Base-by-base conservation (phyloP, 2,797 vertebrate species). In the Morus bassanus region DNA sequence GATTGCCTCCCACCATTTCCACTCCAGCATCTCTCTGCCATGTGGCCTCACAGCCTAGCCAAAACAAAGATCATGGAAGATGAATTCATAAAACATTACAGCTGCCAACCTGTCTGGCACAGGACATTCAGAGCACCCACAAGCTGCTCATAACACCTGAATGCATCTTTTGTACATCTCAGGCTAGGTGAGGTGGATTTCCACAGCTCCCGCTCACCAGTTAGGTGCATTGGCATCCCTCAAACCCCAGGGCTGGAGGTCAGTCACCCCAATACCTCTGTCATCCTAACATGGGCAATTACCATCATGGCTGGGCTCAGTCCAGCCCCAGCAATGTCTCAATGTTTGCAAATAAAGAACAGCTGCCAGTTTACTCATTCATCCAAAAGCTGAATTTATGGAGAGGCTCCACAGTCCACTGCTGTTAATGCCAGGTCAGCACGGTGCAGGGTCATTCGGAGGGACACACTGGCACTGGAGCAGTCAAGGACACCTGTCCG, bases 381-480 rank as follows among this genome's bases (percentile, higher is more conserved):
- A 63, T 35, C 60, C 43, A 41, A 46, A 81, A 89, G 17, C 0
- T 39, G 70, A 67, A 35, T 70, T 63, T 61, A 28, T 10, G 33
- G 69, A 86, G 35, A 75, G 33, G 39, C 4, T 89, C 22, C 56
- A 22, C 14, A 54, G 43, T 19, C 39, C 60, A 4, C 6, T 35
- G 51, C 51, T 61, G 80, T 27, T 70, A 41, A 28, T 11, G 53
- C 31, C 67, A 69, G 68, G 41, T 22, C 50, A 80, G 50, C 0
- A 1, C 0, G 0, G 45, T 5, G 12, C 59, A 67, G 43, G 33
- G 80, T 82, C 41, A 43, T 57, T 25, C 0, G 0, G 31, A 63
- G 48, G 45, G 60, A 57, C 33, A 10, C 8, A 1, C 25, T 13
- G 60, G 25, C 56, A 28, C 33, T 0, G 4, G 31, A 39, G 24